phyloP scores from a whole-genome alignment of 1,140 invertebrate genomes.

The Bombus waltoni region DNA sequence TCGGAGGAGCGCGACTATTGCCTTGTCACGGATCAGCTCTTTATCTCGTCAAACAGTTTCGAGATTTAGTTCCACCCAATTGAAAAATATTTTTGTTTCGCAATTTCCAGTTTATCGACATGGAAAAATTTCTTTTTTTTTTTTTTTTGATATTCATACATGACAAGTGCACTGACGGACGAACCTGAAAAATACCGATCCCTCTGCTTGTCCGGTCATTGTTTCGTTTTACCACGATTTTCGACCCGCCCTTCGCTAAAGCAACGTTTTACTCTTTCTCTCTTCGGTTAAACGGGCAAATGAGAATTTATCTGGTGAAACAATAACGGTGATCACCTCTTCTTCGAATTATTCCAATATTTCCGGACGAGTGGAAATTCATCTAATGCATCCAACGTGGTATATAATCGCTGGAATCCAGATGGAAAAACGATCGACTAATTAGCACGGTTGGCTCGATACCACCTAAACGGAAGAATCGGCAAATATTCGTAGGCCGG shows the following conservation, averaged over 20 bases:
- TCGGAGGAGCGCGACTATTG: neutral
- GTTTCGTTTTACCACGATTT: neutral
- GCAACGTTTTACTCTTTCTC: neutral
- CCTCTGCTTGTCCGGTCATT: neutral
- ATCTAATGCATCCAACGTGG: neutral
- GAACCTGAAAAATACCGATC: neutral
- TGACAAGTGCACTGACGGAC: neutral
- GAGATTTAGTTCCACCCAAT: neutral
- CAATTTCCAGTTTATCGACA: conserved; percentile 3
- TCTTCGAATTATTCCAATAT: neutral
- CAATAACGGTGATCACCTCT: neutral
- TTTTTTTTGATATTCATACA: neutral
- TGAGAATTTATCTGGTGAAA: neutral
- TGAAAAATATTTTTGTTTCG: conserved; percentile 1
- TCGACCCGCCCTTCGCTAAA: neutral
- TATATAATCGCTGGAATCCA: conserved; percentile 16
- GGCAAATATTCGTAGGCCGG: conserved; percentile 37
- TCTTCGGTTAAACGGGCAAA: neutral
- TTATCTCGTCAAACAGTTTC: conserved; percentile 9
- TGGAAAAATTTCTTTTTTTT: neutral
- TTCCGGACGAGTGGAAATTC: neutral
- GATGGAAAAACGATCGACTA: conserved; percentile 52
- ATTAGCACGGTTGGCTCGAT: conserved; percentile 32
- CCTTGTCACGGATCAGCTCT: neutral
- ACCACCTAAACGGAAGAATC: conserved; percentile 9